Conservation (phyloP, 2,797 vertebrate species). For the Anniella stebbinsi region DNA sequence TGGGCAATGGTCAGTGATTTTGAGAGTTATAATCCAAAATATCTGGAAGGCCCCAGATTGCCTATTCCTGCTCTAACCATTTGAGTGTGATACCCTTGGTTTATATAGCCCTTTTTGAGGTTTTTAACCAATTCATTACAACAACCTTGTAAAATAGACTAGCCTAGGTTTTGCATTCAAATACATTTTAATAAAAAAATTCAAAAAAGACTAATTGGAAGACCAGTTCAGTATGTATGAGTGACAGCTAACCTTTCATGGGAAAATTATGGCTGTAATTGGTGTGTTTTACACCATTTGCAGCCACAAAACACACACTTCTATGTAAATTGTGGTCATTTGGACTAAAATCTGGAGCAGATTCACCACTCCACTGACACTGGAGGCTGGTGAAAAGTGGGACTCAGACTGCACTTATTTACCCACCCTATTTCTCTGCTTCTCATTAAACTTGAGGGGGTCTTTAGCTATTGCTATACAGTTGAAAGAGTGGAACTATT, state of each 20-base stretch:
- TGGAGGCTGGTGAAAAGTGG: neutral
- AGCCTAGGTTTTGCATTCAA: neutral
- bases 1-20: neutral
- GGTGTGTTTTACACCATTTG: too few species aligned
- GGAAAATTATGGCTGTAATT: too few species aligned
- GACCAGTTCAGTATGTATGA: neutral
- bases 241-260: neutral
- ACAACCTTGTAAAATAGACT: too few species aligned
- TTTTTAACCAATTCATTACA: too few species aligned
- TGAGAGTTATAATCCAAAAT: too few species aligned
- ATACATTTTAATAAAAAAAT: constrained; percentile 8
- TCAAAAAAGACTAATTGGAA: neutral
- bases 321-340: too few species aligned
- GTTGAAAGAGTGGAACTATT: neutral
- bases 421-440: neutral
- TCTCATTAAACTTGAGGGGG: neutral
- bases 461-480: neutral
- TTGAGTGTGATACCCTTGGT: neutral
- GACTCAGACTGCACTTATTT: neutral
- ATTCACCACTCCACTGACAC: too few species aligned
- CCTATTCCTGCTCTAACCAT: neutral
- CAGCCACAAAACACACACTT: too few species aligned
- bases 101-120: neutral
- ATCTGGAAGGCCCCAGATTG: too few species aligned
- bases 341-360: too few species aligned